Evolutionary conservation across 2,113 vertebrate genomes (phyloP).

Genomic region (Myiozetetes cayanensis): DNA sequence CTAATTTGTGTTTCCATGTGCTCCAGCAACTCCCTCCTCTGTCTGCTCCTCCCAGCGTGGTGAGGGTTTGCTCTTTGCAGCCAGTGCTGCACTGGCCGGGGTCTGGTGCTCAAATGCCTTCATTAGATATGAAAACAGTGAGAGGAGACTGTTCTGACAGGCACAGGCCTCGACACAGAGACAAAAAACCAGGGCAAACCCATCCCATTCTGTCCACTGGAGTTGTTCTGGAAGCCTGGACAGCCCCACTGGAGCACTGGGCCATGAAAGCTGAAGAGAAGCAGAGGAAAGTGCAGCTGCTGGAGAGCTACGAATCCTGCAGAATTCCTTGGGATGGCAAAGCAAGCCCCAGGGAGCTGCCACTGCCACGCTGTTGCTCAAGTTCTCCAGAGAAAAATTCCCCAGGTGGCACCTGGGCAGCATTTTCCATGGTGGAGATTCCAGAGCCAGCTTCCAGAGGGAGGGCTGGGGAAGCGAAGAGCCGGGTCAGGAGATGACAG

Average conservation of each 20-base stretch:
- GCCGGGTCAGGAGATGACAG: background rate
- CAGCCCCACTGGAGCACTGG: background rate
- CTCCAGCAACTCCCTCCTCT: background rate
- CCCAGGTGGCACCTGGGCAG: background rate
- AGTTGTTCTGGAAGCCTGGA: background rate
- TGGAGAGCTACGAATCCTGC: background rate
- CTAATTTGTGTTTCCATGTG: background rate
- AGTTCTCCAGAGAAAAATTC: background rate
- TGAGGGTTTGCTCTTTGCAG: background rate
- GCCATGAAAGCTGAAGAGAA: background rate
- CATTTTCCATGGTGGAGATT: background rate
- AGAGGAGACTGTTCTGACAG: background rate
- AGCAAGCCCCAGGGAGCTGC: background rate
- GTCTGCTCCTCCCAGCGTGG: background rate
- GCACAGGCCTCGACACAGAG: background rate
- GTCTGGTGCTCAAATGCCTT: background rate
- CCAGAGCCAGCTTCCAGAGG: background rate
- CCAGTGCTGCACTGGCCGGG: background rate
- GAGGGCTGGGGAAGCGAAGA: background rate
- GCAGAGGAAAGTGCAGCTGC: background rate
- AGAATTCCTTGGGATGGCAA: background rate
- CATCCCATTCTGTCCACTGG: background rate
- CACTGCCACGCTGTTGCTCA: background rate
- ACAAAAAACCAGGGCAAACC: background rate
- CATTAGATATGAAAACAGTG: conserved; percentile 33